phyloP scores from a whole-genome alignment of 1,140 invertebrate species.

The Orchesella cincta region DNA sequence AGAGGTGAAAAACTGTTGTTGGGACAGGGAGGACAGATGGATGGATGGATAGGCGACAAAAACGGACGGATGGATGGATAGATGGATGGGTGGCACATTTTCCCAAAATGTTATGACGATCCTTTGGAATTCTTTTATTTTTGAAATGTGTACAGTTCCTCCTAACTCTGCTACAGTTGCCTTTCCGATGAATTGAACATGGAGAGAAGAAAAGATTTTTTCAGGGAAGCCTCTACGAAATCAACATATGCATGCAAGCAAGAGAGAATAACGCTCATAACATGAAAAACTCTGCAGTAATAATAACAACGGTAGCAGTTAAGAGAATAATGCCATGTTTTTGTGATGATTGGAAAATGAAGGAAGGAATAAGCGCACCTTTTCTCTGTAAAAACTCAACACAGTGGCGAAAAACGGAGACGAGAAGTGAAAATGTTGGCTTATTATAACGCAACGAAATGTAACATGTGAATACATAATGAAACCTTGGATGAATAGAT shows the following conservation, averaged over 20 bases:
- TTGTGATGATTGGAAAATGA: neutral
- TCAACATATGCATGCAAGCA: neutral
- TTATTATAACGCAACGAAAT: slow-evolving; percentile 19
- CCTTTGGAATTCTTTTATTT: slow-evolving; percentile 21
- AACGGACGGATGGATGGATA: slow-evolving; percentile 15
- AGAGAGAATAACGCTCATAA: neutral
- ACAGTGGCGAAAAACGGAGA: too few species aligned
- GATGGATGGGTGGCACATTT: slow-evolving; percentile 21
- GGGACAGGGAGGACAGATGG: slow-evolving; percentile 20
- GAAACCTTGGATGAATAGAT: slow-evolving; percentile 20
- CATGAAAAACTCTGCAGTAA: too few species aligned
- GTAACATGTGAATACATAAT: slow-evolving; percentile 12
- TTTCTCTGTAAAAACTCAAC: neutral
- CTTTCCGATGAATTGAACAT: slow-evolving; percentile 9
- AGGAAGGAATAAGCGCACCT: neutral
- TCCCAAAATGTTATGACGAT: slow-evolving; percentile 30
- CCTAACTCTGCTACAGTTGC: slow-evolving; percentile 7
- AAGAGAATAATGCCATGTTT: neutral
- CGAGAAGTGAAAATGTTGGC: slow-evolving; percentile 14
- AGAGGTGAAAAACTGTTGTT: slow-evolving; percentile 30
- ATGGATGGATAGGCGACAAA: slow-evolving; percentile 25
- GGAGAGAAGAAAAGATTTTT: slow-evolving; percentile 21
- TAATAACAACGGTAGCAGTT: neutral
- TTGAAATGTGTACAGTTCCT: neutral
- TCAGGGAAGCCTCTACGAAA: neutral